Evolutionary conservation across 1,140 invertebrate species (phyloP), one percentile per base, ranked within the genome.

Genomic region (Diprion similis): DNA sequence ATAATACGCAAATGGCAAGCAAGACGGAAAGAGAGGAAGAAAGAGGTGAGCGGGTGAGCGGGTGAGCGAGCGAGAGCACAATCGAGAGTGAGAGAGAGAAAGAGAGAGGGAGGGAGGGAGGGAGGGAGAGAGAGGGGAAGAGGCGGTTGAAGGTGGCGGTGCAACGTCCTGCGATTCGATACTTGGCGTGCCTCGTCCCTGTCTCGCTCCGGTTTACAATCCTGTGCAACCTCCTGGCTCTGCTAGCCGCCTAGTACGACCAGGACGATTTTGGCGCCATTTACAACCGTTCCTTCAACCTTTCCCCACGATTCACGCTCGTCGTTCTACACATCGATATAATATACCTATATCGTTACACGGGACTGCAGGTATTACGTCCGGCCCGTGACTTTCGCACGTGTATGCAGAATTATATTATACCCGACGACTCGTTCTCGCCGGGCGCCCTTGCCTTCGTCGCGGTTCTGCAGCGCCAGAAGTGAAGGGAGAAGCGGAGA

Each of bases 181-280:
- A 71, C 73, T 66, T 59, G 11, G 51, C 51, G 69, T 74, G 65
- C 70, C 71, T 73, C 66, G 46, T 59, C 59, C 59, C 66, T 68
- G 51, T 70, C 71, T 46, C 19, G 70, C 59, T 74, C 72, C 70
- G 71, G 78, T 80, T 84, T 85, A 85, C 51, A 59, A 80, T 86
- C 85, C 86, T 86, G 86, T 83, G 86, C 86, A 80, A 87, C 84
- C 85, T 84, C 78, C 79, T 74, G 72, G 45, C 71, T 19, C 75
- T 46, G 68, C 79, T 87, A 78, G 72, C 78, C 77, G 78, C 85
- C 85, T 86, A 82, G 84, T 86, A 80, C 75, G 72, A 77, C 19
- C 84, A 87, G 86, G 86, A 87, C 78, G 80, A 59, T 80, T 81
- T 80, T 82, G 75, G 83, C 83, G 80, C 80, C 81, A 82, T 80